Conservation (phyloP, 2,797 vertebrate species). For the Catamblyrhynchus diadema region DNA sequence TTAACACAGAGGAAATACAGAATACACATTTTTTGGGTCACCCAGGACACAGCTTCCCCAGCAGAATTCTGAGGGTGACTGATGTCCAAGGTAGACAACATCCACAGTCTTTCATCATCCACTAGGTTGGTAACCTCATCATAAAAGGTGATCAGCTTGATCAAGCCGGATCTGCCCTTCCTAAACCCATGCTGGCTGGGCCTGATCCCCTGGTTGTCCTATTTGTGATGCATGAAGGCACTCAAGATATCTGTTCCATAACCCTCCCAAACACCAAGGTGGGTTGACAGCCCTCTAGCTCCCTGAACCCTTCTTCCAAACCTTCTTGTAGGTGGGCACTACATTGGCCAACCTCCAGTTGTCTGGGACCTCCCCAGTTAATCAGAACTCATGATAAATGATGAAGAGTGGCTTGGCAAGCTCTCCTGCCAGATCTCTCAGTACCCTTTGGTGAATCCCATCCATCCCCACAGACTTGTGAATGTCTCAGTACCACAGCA, state of each 20-base stretch:
- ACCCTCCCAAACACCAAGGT: background rate
- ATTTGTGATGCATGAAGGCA: rapidly evolving
- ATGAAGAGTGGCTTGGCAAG: background rate
- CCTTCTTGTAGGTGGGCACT: background rate
- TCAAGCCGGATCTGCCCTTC: background rate
- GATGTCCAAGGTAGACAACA: background rate
- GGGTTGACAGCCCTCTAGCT: background rate
- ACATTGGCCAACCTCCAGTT: background rate
- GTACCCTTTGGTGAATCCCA: background rate
- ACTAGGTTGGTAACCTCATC: background rate
- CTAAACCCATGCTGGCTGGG: background rate
- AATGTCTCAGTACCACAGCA: background rate
- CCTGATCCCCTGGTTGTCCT: background rate
- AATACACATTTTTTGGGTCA: background rate
- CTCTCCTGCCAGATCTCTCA: background rate
- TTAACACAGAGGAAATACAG: background rate
- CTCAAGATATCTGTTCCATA: background rate
- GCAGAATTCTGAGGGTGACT: background rate
- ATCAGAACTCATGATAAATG: background rate
- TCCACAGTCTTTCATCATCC: background rate
- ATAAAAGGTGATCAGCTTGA: background rate
- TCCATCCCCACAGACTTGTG: background rate
- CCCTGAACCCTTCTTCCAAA: background rate
- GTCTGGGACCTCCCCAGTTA: background rate
- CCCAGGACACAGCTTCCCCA: background rate